These are phyloP conservation scores for Hylaeus volcanicus DNA, from an alignment of 1,140 invertebrate genomes.

Conservation along the genomic window DNA sequence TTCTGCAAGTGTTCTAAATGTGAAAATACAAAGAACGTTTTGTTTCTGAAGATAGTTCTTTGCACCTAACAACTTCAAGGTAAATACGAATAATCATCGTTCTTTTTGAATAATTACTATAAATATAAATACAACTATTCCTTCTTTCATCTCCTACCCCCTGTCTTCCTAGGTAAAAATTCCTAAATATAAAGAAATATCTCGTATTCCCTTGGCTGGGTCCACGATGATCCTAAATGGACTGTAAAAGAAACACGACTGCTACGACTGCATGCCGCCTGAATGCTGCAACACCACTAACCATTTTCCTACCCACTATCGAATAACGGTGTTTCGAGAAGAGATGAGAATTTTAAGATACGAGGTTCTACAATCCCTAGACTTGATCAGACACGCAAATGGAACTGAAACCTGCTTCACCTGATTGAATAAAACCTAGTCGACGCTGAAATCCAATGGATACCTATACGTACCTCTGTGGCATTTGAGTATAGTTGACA, in stretches of 20 bases:
- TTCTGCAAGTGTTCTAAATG: slow-evolving; percentile 51
- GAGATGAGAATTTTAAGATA: slow-evolving; percentile 38
- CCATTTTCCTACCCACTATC: slow-evolving; percentile 47
- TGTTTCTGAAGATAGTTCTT: slow-evolving; percentile 14
- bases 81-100: slow-evolving; percentile 31
- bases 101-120: slow-evolving; percentile 14
- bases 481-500: slow-evolving; percentile 59
- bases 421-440: slow-evolving; percentile 71
- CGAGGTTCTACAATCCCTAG: slow-evolving; percentile 5
- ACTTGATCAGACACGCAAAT: slow-evolving; percentile 7
- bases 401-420: slow-evolving; percentile 39
- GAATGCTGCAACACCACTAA: slow-evolving; percentile 77
- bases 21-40: slow-evolving; percentile 32
- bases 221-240: slow-evolving; percentile 78
- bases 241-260: slow-evolving; percentile 76
- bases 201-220: slow-evolving; percentile 69
- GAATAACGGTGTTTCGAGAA: slow-evolving; percentile 35
- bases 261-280: slow-evolving; percentile 66
- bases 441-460: slow-evolving; percentile 74
- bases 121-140: slow-evolving; percentile 50
- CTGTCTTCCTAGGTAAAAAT: slow-evolving; percentile 49
- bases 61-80: slow-evolving; percentile 15
- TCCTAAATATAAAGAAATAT: slow-evolving; percentile 62
- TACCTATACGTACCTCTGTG: slow-evolving; percentile 78
- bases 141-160: slow-evolving; percentile 40